Conservation (phyloP, 2,797 vertebrate species). For the Coluber constrictor region DNA sequence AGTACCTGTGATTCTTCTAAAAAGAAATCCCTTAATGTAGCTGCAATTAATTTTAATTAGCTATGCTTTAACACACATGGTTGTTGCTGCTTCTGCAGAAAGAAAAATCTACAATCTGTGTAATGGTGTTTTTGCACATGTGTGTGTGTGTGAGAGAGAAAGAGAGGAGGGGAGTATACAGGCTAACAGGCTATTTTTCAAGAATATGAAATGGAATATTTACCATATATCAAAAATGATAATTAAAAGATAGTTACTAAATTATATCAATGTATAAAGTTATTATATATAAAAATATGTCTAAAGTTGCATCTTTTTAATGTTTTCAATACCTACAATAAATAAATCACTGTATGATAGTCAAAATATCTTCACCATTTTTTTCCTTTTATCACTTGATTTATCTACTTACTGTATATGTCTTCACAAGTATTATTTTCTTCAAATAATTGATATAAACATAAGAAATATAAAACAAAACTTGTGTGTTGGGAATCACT, state of each 20-base stretch:
- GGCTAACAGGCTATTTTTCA: neutral
- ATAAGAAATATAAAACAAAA: constrained; percentile 20
- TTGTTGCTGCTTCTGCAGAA: neutral
- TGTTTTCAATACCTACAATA: constrained; percentile 6
- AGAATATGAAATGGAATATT: neutral
- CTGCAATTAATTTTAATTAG: neutral
- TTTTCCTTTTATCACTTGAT: neutral
- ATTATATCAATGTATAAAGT: neutral
- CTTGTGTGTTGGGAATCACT: neutral
- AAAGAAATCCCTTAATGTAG: neutral
- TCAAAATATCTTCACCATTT: too few species aligned
- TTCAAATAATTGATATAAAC: constrained; percentile 29
- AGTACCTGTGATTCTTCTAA: neutral
- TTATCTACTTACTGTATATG: neutral
- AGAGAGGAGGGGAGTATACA: neutral
- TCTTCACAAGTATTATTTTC: neutral
- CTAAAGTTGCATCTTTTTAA: neutral
- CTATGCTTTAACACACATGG: neutral
- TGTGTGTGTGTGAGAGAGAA: neutral
- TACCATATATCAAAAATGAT: neutral
- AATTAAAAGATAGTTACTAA: neutral
- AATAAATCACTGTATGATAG: neutral
- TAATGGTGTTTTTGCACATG: neutral
- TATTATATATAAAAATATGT: neutral
- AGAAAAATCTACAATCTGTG: neutral